Evolutionary conservation across 2,797 vertebrate genomes (phyloP).

Genomic region (Sciaenops ocellatus): DNA sequence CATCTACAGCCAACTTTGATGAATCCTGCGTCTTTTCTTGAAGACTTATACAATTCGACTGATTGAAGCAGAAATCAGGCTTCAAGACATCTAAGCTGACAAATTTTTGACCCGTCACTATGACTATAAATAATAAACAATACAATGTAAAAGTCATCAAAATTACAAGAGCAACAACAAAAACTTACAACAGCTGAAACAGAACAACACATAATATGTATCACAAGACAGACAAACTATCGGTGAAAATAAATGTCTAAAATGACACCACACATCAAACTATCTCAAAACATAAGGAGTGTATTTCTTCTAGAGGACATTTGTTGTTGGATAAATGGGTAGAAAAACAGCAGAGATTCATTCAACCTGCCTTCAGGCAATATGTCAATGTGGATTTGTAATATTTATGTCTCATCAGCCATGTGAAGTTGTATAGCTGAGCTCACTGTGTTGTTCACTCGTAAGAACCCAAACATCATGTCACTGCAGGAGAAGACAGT

Average conservation of each 20-base stretch:
- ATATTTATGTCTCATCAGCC: conserved; percentile 1
- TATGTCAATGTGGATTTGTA: background rate
- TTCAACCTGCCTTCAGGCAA: background rate
- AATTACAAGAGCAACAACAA: too few relatives aligned
- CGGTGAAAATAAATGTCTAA: background rate
- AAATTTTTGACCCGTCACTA: too few relatives aligned
- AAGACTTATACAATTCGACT: too few relatives aligned
- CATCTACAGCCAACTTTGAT: too few relatives aligned
- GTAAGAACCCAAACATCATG: conserved; percentile 1
- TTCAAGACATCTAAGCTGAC: too few relatives aligned
- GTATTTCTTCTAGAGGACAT: too few relatives aligned
- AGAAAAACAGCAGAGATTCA: background rate
- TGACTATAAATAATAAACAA: too few relatives aligned
- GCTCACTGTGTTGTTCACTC: conserved; percentile 1
- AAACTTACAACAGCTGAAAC: too few relatives aligned
- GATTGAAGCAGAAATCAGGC: too few relatives aligned
- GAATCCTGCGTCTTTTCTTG: too few relatives aligned
- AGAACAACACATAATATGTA: too few relatives aligned
- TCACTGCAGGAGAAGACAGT: conserved; percentile 1
- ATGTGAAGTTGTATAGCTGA: background rate
- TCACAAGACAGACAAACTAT: background rate
- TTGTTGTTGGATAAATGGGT: background rate
- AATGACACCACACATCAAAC: background rate
- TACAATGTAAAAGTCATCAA: too few relatives aligned
- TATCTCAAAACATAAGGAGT: background rate